Base-by-base conservation (phyloP, 2,797 vertebrate genomes). In the Kryptolebias ocellatus region DNA sequence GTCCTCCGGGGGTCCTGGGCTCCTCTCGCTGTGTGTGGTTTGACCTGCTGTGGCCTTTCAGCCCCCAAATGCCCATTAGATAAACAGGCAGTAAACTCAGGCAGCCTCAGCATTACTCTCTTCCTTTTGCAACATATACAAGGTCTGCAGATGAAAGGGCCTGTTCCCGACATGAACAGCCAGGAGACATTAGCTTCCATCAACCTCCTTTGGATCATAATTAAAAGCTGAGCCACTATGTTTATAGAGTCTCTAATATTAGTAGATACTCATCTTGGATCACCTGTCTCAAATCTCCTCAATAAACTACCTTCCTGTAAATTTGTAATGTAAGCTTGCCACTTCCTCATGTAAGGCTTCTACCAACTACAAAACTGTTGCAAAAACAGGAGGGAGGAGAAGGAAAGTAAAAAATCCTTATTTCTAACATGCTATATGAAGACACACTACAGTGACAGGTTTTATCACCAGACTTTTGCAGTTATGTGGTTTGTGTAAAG, bases 51-150 rank as follows among this genome's bases (percentile, higher is more conserved):
- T 70, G 81, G 68, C 78, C 83, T 72, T 66, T 64, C 78, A 83
- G 76, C 86, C 86, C 86, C 70, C 85, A 87, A 86, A 87, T 89
- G 86, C 87, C 85, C 79, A 91, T 92, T 90, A 90, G 89, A 92
- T 93, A 93, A 93, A 93, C 91, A 92, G 83, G 81, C 91, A 75
- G 88, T 92, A 93, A 93, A 93, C 90, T 92, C 85, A 87, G 83
- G 81, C 81, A 67, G 84, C 72, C 84, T 72, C 60, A 67, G 87
- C 83, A 79, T 79, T 87, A 85, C 89, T 88, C 83, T 83, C 78
- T 76, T 84, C 72, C 72, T 78, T 69, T 81, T 57, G n/a, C 63
- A 85, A 72, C 84, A 89, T 92, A 91, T 90, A 91, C 87, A 90
- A 88, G 80, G 54, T 53, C 60, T 28, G 46, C 63, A 92, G 92